Evolutionary conservation across 2,113 vertebrate genomes (phyloP), one percentile per base, ranked within the genome.

Genomic region (Capricornis sumatraensis): DNA sequence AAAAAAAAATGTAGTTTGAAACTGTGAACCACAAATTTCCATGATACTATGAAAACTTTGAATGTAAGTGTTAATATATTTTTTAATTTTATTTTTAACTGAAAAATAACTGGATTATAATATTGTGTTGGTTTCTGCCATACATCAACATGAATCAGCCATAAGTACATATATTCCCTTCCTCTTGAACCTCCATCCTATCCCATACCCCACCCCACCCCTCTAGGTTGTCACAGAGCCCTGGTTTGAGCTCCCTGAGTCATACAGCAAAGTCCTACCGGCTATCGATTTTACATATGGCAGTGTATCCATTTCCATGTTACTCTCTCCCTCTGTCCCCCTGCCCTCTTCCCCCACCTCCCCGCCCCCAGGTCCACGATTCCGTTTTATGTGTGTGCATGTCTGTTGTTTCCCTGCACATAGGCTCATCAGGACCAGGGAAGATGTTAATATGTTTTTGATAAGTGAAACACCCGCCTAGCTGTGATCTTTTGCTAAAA

Each of bases 271-370:
- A 74, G 23, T 74, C 21, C 11, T 25, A 27, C 71, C 6, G 0
- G 36, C 21, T 43, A 6, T 25, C 11, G 2, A 14, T 43, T 25
- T 74, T 14, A 25, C 21, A 43, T 25, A 14, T 7, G 71, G 36
- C 23, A 74, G 36, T 1, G 21, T 25, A 40, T 21, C 40, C 11
- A 25, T 25, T 74, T 40, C 67, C 11, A 0, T 25, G 6, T 40
- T 40, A 12, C 67, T 74, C 36, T 74, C 36, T 13, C 67, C 36
- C 36, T 74, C n/a, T 36, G 64, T 40, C 21, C 17, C 16, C n/a
- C 4, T 7, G 4, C 50, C 13, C 50, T 14, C 6, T 64, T 7
- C 8, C 30, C 17, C n/a, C 16, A 3, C 7, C 30, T 1, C 16
- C 33, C 5, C 3, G 36, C 36, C 21, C 67, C 36, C 67, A 40